phyloP scores from a whole-genome alignment of 2,888 invertebrate genomes.

The Chrysolina americana region DNA sequence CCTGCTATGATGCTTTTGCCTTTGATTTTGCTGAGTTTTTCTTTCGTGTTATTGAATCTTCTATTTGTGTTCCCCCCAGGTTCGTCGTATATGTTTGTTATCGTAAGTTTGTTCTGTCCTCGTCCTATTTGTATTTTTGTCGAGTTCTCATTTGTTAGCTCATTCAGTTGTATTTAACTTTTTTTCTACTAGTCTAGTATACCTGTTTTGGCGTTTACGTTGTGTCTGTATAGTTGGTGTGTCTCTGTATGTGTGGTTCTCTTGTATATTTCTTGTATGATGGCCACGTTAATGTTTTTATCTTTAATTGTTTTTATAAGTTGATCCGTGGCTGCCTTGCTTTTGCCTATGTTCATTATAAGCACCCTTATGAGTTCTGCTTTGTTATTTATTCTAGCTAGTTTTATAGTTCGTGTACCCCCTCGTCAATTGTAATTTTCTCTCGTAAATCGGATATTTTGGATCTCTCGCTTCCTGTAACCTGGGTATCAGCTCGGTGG shows the following conservation, averaged over 20 bases:
- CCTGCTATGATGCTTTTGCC: background rate
- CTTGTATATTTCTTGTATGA: background rate
- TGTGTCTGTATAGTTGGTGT: background rate
- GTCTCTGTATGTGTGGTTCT: background rate
- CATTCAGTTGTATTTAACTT: background rate
- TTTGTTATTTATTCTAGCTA: no score
- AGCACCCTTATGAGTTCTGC: no score
- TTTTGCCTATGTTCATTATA: no score
- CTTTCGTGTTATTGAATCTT: background rate
- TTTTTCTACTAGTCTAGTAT: background rate
- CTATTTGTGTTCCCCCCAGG: background rate
- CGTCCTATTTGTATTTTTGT: background rate
- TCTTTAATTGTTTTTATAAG: background rate
- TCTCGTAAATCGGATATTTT: no score
- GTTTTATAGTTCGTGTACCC: no score
- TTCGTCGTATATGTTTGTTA: background rate
- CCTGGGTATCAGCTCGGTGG: no score
- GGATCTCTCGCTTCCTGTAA: no score
- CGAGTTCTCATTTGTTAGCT: background rate
- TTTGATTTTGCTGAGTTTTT: background rate
- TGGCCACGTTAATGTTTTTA: background rate
- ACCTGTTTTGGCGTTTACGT: background rate
- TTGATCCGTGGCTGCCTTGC: no score
- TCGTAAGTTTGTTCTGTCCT: background rate
- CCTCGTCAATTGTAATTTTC: no score